phyloP scores from a whole-genome alignment of 2,113 vertebrate genomes.

The Scortum barcoo region DNA sequence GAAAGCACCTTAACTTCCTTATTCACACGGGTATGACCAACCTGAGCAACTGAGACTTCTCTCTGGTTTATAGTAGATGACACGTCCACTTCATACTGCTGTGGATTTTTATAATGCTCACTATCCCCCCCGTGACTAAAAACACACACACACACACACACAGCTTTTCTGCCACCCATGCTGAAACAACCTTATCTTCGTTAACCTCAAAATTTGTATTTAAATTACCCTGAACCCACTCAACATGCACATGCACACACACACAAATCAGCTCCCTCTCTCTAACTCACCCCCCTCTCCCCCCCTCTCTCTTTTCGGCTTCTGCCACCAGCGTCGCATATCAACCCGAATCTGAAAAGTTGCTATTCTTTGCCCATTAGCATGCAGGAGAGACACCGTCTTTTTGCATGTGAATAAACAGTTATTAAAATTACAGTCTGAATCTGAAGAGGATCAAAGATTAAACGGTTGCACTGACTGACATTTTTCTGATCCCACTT shows the following conservation, averaged over 20 bases:
- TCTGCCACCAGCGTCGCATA: conserved; percentile 51
- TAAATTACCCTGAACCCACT: conserved; percentile 17
- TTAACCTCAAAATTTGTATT: conserved; percentile 23
- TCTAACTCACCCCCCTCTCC: conserved; percentile 13
- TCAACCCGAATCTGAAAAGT: conserved; percentile 57
- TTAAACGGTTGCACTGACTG: conserved; percentile 47
- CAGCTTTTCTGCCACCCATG: background rate
- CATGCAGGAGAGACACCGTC: conserved; percentile 40
- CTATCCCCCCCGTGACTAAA: conserved; percentile 19
- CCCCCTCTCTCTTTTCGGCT: conserved; percentile 10
- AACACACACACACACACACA: background rate
- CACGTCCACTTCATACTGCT: conserved; percentile 29
- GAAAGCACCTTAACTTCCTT: conserved; percentile 31
- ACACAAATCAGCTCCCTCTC: conserved; percentile 13
- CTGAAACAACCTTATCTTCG: conserved; percentile 27
- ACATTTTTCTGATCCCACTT: conserved; percentile 41
- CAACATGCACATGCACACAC: background rate
- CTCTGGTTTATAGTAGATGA: conserved; percentile 31
- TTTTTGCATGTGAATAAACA: conserved; percentile 69
- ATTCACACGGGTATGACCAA: conserved; percentile 36
- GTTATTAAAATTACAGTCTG: conserved; percentile 57
- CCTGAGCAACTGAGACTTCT: conserved; percentile 16
- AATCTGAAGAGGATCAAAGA: conserved; percentile 62
- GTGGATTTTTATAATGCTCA: conserved; percentile 11
- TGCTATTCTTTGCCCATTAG: conserved; percentile 46